Evolutionary conservation across 1,140 invertebrate genomes (phyloP).

Genomic region (Sminthurinus signatus): DNA sequence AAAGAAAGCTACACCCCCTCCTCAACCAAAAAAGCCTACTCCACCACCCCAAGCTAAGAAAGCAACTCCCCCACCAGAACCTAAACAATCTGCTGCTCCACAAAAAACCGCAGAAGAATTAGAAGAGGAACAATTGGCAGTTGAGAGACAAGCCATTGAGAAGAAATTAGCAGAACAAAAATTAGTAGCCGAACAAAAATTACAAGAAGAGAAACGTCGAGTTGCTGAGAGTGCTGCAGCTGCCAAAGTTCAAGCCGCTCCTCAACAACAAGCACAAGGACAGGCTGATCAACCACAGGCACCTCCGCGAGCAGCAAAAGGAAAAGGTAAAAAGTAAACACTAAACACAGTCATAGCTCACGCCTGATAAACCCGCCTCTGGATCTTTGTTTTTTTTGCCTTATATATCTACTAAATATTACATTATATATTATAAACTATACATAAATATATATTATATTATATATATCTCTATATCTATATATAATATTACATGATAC

Average conservation of each 20-base stretch:
- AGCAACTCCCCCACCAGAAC: neutral
- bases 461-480: neutral
- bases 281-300: constrained; percentile 28
- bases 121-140: constrained; percentile 22
- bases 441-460: neutral
- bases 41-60: neutral
- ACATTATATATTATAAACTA: neutral
- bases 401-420: neutral
- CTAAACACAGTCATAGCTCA: neutral
- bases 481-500: neutral
- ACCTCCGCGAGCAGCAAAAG: constrained; percentile 23
- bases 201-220: constrained; percentile 23
- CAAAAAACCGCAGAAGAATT: constrained; percentile 10
- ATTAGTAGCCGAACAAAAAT: constrained; percentile 32
- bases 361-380: neutral
- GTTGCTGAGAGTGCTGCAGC: constrained; percentile 5
- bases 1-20: constrained; percentile 44
- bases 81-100: neutral
- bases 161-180: constrained; percentile 38
- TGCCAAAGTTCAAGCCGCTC: constrained; percentile 43
- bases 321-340: constrained; percentile 37
- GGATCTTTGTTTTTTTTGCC: neutral
- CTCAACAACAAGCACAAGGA: constrained; percentile 10
- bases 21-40: constrained; percentile 25
- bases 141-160: constrained; percentile 31